These are phyloP conservation scores for Drosophila histrio DNA, from an alignment of 2,888 invertebrate genomes.

Conservation along the genomic window DNA sequence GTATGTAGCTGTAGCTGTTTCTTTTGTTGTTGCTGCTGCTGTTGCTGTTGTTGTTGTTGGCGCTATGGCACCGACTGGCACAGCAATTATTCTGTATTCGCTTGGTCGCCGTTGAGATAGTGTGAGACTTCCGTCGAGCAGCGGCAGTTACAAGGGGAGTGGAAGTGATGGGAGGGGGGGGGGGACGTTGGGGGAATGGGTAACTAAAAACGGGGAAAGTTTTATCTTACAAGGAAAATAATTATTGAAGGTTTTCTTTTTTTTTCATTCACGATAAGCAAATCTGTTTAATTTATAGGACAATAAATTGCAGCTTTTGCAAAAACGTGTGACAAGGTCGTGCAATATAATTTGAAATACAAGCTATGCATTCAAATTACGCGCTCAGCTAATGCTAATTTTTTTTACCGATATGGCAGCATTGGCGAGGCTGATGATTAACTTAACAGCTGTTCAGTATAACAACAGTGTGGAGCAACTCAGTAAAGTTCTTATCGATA, in stretches of 20 bases:
- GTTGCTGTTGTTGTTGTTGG: slow-evolving; percentile 49
- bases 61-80: slow-evolving; percentile 81
- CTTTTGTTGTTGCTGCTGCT: slow-evolving; percentile 4
- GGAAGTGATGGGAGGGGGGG: background rate
- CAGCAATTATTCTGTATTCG: slow-evolving; percentile 70
- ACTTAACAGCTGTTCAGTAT: slow-evolving; percentile 14
- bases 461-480: background rate
- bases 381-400: slow-evolving; percentile 22
- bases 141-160: background rate
- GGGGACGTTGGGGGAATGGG: background rate
- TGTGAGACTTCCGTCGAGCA: slow-evolving; percentile 63
- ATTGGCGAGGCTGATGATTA: too few relatives aligned
- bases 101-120: slow-evolving; percentile 65
- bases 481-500: background rate
- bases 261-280: slow-evolving; percentile 7
- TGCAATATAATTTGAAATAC: background rate
- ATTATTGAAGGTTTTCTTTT: slow-evolving; percentile 42
- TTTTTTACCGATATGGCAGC: slow-evolving; percentile 22
- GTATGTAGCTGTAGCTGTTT: slow-evolving; percentile 16
- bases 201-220: slow-evolving; percentile 62
- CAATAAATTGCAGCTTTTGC: slow-evolving; percentile 9
- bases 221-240: slow-evolving; percentile 43
- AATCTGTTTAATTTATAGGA: slow-evolving; percentile 19
- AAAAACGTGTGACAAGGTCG: slow-evolving; percentile 29
- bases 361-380: slow-evolving; percentile 6